Base-by-base conservation (phyloP, 2,797 vertebrate species). In the Anguilla obscura region DNA sequence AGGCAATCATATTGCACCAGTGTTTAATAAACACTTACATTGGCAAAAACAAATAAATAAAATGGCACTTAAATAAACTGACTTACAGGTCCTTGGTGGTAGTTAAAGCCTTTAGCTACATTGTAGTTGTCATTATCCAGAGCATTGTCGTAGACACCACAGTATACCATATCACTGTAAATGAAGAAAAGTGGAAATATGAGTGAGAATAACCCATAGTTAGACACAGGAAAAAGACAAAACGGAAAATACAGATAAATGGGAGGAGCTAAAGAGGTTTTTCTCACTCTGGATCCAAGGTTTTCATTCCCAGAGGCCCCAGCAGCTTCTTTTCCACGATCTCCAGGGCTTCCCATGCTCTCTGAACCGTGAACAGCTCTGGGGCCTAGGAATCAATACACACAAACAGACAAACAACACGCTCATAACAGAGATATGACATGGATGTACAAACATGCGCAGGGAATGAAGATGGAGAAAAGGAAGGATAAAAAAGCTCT, bases 51-150 rank as follows among this genome's bases (percentile, higher is more conserved):
- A n/a, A 50, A 1, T 1, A 48, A n/a, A 9, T 24, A n/a, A 82
- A 48, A 45, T 48, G 10, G n/a, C 79, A 9, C 27, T 30, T 33
- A 71, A 71, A 71, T 79, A 79, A 40, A 82, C 3, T 24, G 60
- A 95, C 98, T 96, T 96, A 99, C 98, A 85, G 98, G 98, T 92
- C 98, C 98, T 94, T 99, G 98, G 90, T 99, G 98, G 91, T 99
- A 99, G 94, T 99, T 99, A 95, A 98, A 99, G 85, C 98, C 98
- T 95, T 88, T 98, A 0, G 98, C 95, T 86, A 97, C 58, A 84
- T 98, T 97, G 93, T 98, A 99, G 96, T 98, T 97, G 92, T 98
- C 96, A 48, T 96, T 97, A 91, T 99, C 98, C 91, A 99, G 94
- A 7, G 96, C 95, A 54, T 98, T 99, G 92, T 99, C 97, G 79